Evolutionary conservation across 2,797 vertebrate species (phyloP), one percentile per base, ranked within the genome.

Genomic region (Tapera naevia): DNA sequence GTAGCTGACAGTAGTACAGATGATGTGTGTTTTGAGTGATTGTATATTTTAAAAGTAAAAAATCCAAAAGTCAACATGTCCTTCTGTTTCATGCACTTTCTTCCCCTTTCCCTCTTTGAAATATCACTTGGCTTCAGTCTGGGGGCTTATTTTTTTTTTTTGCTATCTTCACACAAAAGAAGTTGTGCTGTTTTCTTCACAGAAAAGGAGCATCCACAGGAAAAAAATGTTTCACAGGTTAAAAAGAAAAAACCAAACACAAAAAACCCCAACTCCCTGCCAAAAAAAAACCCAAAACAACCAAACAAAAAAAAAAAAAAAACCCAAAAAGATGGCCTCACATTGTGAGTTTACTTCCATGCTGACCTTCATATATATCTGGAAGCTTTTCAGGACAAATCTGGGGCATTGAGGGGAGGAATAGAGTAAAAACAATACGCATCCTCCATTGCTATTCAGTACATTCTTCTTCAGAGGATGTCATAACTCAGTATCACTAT

Each of bases 1-100:
- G 62, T 50, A 82, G 65, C 61, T 91, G 56, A 82, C 74, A 57
- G 43, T 91, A 6, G 3, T 85, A 86, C 48, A 66, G 58, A 88
- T 86, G 53, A 91, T 80, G 58, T 80, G 79, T 71, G 7, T 86
- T 86, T 66, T 86, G 86, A 94, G 51, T 72, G 80, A 86, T 3
- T 61, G 80, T 86, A 1, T 80, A 50, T 93, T 94, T 86, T 86
- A 84, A 75, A 86, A 86, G 41, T 65, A 80, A 79, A 79, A 93
- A 84, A 79, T 86, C 70, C 30, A 22, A 48, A 85, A 89, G 50
- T 80, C 80, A 93, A 17, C 32, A 10, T 32, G 10, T n/a, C 33
- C 50, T 75, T 56, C 51, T 87, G 53, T 72, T 39, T 17, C 1
- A 0, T 50, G 17, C 10, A 1, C 17, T 88, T 85, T 62, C 35